These are phyloP conservation scores for Ormyrus labotus DNA, from an alignment of 2,888 invertebrate genomes.

Conservation along the genomic window DNA sequence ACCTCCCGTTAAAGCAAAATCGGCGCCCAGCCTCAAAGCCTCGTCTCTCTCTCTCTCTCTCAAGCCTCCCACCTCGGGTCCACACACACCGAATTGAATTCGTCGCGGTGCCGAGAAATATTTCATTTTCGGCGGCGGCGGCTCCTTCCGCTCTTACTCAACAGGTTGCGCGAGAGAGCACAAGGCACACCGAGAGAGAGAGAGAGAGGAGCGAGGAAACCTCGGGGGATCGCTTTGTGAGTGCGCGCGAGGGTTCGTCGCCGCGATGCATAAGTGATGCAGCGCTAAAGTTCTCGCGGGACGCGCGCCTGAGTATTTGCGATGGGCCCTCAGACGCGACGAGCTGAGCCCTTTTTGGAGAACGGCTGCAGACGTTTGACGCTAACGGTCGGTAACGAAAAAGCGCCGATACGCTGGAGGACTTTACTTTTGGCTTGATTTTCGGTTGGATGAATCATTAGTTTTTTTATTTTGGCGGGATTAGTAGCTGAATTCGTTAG, in stretches of 20 bases:
- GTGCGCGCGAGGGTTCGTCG: constrained; percentile 61
- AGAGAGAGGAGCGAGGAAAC: constrained; percentile 61
- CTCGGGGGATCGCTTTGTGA: constrained; percentile 73
- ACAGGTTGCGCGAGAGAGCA: constrained; percentile 61
- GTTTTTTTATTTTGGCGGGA: too few relatives aligned
- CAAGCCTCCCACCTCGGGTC: neutral
- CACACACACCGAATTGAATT: constrained; percentile 15
- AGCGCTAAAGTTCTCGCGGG: constrained; percentile 68
- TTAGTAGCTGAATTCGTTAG: too few relatives aligned
- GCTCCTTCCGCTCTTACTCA: constrained; percentile 54
- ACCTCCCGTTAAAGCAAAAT: too few relatives aligned
- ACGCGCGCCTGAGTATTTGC: neutral
- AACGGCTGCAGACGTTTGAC: neutral
- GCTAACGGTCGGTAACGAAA: too few relatives aligned
- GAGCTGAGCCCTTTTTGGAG: constrained; percentile 17
- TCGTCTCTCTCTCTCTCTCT: too few relatives aligned
- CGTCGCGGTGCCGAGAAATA: constrained; percentile 18
- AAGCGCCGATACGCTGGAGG: too few relatives aligned
- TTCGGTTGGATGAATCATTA: too few relatives aligned
- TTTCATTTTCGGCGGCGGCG: constrained; percentile 41
- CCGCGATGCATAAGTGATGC: constrained; percentile 72
- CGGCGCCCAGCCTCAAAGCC: too few relatives aligned
- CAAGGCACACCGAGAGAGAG: constrained; percentile 57
- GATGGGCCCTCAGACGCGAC: neutral
- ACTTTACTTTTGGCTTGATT: too few relatives aligned